Evolutionary conservation across 2,113 vertebrate genomes (phyloP), one percentile per base, ranked within the genome.

Genomic region (Vicugna pacos): DNA sequence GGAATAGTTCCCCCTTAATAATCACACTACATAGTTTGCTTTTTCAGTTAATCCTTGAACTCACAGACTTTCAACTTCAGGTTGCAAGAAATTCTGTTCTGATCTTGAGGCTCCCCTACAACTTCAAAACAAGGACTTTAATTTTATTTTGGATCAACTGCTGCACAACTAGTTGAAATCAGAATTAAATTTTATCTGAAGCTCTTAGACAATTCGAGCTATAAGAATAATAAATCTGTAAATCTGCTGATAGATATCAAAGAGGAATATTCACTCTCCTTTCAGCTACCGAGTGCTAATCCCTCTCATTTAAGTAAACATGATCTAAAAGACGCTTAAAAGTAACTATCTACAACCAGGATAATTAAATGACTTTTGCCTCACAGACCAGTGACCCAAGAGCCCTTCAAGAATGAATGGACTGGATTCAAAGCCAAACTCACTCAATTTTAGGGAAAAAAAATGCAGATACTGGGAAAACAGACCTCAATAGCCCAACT

Each of bases 81-180:
- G 48, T 32, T 42, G 48, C 82, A 94, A 81, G 89, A 89, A 65
- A 82, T 16, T 62, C 26, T 14, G 24, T 65, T 67, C 38, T n/a
- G 26, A 58, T 48, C 46, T 52, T 54, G n/a, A 69, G 30, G 56
- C n/a, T 69, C 81, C 42, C 22, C 77, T 28, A 62, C n/a, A 48
- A 62, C 58, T 20, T 89, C 75, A 65, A 92, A 73, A 70, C 72
- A 48, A 86, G 30, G 50, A 28, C 56, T 96, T 72, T 46, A 67
- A 90, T 85, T 84, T 89, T n/a, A 72, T 62, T 90, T 79, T 77
- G 8, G 30, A 82, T 35, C 70, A 65, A 94, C 46, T 86, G 58
- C 62, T 54, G 64, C 65, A 69, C 42, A 89, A 70, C 30, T 20
- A 52, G 17, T 32, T 35, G 7, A 69, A 81, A 76, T 1, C 30